These are phyloP conservation scores for Odontomyia ornata DNA, from an alignment of 2,888 invertebrate genomes.

Conservation along the genomic window DNA sequence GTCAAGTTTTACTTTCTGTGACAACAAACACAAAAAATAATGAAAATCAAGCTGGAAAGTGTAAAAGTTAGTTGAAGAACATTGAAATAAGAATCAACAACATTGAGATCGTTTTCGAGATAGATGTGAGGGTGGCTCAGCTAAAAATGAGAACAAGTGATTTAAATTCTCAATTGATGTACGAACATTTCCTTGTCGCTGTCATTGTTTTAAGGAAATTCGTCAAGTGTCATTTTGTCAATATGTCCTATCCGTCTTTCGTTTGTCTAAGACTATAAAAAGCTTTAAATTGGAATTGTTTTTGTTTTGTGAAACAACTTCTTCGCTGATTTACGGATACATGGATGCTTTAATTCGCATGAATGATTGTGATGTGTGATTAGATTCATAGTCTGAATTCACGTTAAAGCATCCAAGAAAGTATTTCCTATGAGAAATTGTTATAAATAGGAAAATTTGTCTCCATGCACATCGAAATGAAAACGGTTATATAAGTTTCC, in stretches of 20 bases:
- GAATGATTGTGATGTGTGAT: no score
- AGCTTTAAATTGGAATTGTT: no score
- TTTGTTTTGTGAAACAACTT: no score
- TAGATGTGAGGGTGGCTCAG: neutral
- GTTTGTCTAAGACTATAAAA: no score
- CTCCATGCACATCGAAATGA: no score
- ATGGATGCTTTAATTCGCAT: no score
- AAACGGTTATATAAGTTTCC: no score
- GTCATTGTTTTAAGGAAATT: slow-evolving; percentile 16
- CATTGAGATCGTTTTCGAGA: neutral
- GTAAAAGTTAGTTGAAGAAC: slow-evolving; percentile 24
- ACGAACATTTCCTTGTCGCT: neutral
- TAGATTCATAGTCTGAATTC: no score
- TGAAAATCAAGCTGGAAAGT: slow-evolving; percentile 24
- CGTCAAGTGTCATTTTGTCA: slow-evolving; percentile 32
- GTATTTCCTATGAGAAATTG: no score
- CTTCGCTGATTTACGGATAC: no score
- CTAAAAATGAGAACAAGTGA: neutral
- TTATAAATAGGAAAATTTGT: no score
- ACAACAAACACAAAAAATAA: slow-evolving; percentile 14
- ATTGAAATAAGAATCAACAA: neutral
- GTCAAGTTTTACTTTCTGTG: slow-evolving; percentile 10
- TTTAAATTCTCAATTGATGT: neutral
- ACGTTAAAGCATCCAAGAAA: no score
- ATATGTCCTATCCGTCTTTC: neutral